These are phyloP conservation scores for Caranx melampygus DNA, from an alignment of 2,113 vertebrate species.

Conservation along the genomic window DNA sequence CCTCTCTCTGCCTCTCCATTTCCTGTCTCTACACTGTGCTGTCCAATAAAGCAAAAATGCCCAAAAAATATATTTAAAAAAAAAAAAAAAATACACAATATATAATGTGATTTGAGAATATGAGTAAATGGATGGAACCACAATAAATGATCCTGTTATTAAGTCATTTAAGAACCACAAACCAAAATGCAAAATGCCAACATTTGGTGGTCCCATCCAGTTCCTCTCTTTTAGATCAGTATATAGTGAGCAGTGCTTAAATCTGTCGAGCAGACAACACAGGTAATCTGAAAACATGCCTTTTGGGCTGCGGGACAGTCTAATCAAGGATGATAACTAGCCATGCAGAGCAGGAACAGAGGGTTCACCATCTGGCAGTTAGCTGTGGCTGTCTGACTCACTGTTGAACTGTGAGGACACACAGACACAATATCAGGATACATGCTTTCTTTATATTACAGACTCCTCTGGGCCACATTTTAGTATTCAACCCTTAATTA, in stretches of 20 bases:
- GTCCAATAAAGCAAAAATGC: too few species aligned
- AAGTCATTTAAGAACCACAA: not conserved
- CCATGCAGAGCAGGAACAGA: not conserved
- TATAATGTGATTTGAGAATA: too few species aligned
- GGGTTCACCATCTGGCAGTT: not conserved
- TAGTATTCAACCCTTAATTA: not conserved
- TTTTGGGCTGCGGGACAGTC: not conserved
- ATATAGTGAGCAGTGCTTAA: not conserved
- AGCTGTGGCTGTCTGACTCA: not conserved
- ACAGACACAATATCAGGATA: not conserved
- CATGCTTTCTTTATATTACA: not conserved
- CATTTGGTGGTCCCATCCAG: not conserved
- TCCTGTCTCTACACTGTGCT: too few species aligned
- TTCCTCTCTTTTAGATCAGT: not conserved
- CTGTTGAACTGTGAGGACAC: not conserved
- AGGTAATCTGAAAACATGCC: not conserved
- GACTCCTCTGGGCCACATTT: not conserved
- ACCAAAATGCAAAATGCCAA: not conserved
- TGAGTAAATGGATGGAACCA: not conserved
- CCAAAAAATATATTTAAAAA: too few species aligned
- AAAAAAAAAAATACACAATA: too few species aligned
- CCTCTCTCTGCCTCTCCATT: too few species aligned
- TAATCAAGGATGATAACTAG: not conserved
- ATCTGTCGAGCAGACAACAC: not conserved
- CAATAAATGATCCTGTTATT: not conserved